Base-by-base conservation (phyloP, 2,113 vertebrate genomes). In the Ptyas mucosa region DNA sequence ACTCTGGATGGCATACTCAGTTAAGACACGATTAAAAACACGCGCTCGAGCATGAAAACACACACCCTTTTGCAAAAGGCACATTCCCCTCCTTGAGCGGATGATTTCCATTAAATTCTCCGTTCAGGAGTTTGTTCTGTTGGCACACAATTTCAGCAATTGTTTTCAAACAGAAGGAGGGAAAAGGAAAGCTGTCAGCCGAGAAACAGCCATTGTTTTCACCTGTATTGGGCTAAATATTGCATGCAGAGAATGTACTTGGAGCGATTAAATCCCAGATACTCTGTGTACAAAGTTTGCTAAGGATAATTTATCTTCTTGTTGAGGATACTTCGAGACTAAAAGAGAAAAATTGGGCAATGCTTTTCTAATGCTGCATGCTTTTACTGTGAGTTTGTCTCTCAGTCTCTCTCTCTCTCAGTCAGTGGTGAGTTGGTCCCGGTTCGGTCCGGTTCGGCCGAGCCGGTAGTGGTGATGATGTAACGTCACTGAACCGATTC, bases 301-400 rank as follows among this genome's bases (percentile, higher is more conserved):
- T 34, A 51, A 39, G 46, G 3, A 21, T 21, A 3, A 69, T n/a
- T 12, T 90, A 34, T 2, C 29, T 46, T 51, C 23, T 46, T 4
- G 12, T 75, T 2, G 0, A 49, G 46, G 46, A 7, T 15, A 52
- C 3, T 91, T 43, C 2, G 20, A 23, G 51, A 81, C 21, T 8
- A 7, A 34, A 10, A 81, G 23, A 53, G 18, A 54, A 75, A 24
- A 85, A 86, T 5, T 39, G 51, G 69, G 39, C 23, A 23, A n/a
- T 20, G 2, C 51, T 12, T 94, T 94, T 94, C 51, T 85, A 61
- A 92, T 61, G n/a, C 29, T 91, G 39, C 39, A 29, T 95, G 8
- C n/a, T 91, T 93, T 92, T 55, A 85, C 34, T 14, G 0, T 64
- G 61, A n/a, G 26, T 57, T 23, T 57, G 21, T 57, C 20, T 57